Evolutionary conservation across 2,888 invertebrate species (phyloP).

Genomic region (Phortica magna): DNA sequence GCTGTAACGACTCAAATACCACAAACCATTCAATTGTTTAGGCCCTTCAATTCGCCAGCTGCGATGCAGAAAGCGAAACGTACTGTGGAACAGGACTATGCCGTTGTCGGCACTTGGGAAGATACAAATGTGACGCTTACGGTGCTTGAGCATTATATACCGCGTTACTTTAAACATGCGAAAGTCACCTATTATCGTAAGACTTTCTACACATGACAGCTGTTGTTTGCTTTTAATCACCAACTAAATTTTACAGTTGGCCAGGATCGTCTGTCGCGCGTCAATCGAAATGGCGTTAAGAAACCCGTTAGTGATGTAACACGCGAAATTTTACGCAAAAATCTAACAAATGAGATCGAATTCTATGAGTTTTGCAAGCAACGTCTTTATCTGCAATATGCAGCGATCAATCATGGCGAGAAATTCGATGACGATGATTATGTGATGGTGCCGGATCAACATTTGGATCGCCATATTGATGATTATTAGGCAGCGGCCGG

Average conservation of each 20-base stretch:
- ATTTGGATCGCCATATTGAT: conserved; percentile 48
- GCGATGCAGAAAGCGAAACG: conserved; percentile 90
- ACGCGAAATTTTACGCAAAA: conserved; percentile 88
- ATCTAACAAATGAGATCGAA: conserved; percentile 92
- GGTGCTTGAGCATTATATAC: conserved; percentile 90
- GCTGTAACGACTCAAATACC: not conserved
- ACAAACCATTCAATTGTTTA: conserved; percentile 74
- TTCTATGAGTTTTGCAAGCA: conserved; percentile 95
- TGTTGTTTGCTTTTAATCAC: conserved; percentile 11
- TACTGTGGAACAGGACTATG: conserved; percentile 91
- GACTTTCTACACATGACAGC: conserved; percentile 51
- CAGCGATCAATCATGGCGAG: conserved; percentile 81
- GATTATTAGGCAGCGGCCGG: conserved; percentile 45
- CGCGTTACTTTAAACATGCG: conserved; percentile 89
- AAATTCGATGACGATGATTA: conserved; percentile 69
- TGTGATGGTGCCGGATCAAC: conserved; percentile 66
- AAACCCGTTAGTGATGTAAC: conserved; percentile 83
- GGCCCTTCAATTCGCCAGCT: conserved; percentile 90
- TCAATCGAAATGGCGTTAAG: conserved; percentile 85
- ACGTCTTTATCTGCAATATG: conserved; percentile 87
- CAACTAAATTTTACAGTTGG: conserved; percentile 63
- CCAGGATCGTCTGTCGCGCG: conserved; percentile 78
- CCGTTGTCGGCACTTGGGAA: conserved; percentile 92
- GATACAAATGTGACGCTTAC: conserved; percentile 90
- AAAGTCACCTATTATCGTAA: conserved; percentile 88